Base-by-base conservation (phyloP, 2,113 vertebrate genomes). In the Oncorhynchus nerka region DNA sequence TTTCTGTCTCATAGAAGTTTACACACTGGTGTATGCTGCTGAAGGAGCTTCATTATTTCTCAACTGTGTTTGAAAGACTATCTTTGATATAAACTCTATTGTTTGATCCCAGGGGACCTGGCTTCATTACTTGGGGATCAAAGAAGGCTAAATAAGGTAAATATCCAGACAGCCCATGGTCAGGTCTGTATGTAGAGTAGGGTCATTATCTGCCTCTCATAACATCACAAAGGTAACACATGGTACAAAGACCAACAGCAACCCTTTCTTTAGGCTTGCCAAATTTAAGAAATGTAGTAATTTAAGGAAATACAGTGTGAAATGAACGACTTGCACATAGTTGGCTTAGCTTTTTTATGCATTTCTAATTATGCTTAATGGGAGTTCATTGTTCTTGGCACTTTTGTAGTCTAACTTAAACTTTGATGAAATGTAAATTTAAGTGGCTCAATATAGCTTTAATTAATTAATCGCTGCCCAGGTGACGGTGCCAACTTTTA, bases 121-220 rank as follows among this genome's bases (percentile, higher is more conserved):
- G 75, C 28, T 64, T 82, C 73, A 80, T 82, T 82, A 77, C 51
- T 59, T 32, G 32, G 15, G 69, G 75, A 79, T 75, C 57, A 66
- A 51, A 30, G 1, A 30, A 5, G 30, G 51, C n/a, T 34, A 16
- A 76, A 39, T 68, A 65, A 70, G 51, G 70, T 48, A 67, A 77
- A 83, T 49, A 49, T 68, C 51, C 59, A 61, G 73, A 3, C 59
- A 11, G 39, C 34, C 34, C 39, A 59, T 32, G 75, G 79, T 80
- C 68, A 74, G 24, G 70, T 61, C 13, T 30, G 9, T 74, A 61
- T 28, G 15, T 28, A 73, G 49, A 66, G 73, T 64, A 67, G 59
- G 22, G 15, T 39, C 19, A 6, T 72, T 51, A 73, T 49, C 68
- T 70, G 68, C 39, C 20, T 15, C 49, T 15, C 22, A 55, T 24